Evolutionary conservation across 2,113 vertebrate genomes (phyloP).

Genomic region (Oceanites oceanicus): DNA sequence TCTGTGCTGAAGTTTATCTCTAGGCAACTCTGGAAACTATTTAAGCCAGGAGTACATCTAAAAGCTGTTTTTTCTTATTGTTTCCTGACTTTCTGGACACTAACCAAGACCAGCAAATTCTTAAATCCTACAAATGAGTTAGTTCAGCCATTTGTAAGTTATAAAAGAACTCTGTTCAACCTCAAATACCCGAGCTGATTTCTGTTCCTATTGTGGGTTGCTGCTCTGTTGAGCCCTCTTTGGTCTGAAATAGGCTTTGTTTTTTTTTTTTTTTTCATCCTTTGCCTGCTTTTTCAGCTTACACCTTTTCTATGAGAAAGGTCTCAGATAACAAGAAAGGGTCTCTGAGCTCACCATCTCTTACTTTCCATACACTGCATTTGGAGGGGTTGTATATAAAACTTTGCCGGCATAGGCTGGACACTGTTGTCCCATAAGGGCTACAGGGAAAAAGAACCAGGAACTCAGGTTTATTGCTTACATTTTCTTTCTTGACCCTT

Average conservation of each 20-base stretch:
- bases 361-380: neutral
- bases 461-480: neutral
- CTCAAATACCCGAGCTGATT: neutral
- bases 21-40: constrained; percentile 12
- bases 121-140: constrained; percentile 38
- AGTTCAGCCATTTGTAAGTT: constrained; percentile 42
- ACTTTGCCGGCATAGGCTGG: neutral
- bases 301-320: neutral
- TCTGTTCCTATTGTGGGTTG: neutral
- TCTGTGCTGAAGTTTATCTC: neutral
- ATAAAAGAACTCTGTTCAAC: constrained; percentile 23
- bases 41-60: constrained; percentile 24
- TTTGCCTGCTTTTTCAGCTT: constrained; percentile 27
- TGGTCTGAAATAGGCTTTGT: neutral
- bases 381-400: neutral
- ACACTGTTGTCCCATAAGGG: neutral
- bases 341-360: neutral
- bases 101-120: constrained; percentile 48
- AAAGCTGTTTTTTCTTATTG: constrained; percentile 33
- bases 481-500: neutral
- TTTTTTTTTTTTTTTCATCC: neutral
- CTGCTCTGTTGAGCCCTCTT: neutral
- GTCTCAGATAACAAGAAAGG: neutral
- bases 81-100: constrained; percentile 50
- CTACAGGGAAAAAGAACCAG: neutral